These are phyloP conservation scores for Aphidius ervi DNA, from an alignment of 1,140 invertebrate species.

Conservation along the genomic window DNA sequence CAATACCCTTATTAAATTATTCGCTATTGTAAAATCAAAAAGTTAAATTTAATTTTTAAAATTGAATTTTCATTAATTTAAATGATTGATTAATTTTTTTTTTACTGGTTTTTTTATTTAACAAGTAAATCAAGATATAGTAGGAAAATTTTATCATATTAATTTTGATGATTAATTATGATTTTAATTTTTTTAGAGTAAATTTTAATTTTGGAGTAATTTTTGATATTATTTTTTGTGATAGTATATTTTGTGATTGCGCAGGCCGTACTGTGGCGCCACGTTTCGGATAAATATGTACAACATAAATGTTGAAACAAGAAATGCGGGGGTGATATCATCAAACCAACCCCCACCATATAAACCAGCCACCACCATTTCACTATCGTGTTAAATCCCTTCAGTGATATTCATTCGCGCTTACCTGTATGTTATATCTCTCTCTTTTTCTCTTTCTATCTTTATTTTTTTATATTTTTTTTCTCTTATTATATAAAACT, in stretches of 20 bases:
- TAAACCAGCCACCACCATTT: slow-evolving; percentile 8
- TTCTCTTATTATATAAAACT: too few relatives aligned
- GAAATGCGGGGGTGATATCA: slow-evolving; percentile 42
- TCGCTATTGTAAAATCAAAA: background rate
- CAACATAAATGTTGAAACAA: slow-evolving; percentile 32
- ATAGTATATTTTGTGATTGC: slow-evolving; percentile 22
- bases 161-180: slow-evolving; percentile 29
- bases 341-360: slow-evolving; percentile 28
- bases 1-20: slow-evolving; percentile 13
- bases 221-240: slow-evolving; percentile 43
- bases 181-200: background rate
- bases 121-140: too few relatives aligned
- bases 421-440: background rate
- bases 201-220: background rate
- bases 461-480: too few relatives aligned
- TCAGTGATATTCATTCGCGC: too few relatives aligned
- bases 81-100: too few relatives aligned
- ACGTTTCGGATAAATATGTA: slow-evolving; percentile 23
- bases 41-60: too few relatives aligned
- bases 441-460: too few relatives aligned
- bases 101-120: too few relatives aligned
- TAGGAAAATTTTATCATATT: too few relatives aligned
- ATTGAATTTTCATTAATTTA: too few relatives aligned
- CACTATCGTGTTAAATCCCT: too few relatives aligned
- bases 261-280: slow-evolving; percentile 49